phyloP scores from a whole-genome alignment of 2,113 vertebrate genomes.

The Tautogolabrus adspersus region DNA sequence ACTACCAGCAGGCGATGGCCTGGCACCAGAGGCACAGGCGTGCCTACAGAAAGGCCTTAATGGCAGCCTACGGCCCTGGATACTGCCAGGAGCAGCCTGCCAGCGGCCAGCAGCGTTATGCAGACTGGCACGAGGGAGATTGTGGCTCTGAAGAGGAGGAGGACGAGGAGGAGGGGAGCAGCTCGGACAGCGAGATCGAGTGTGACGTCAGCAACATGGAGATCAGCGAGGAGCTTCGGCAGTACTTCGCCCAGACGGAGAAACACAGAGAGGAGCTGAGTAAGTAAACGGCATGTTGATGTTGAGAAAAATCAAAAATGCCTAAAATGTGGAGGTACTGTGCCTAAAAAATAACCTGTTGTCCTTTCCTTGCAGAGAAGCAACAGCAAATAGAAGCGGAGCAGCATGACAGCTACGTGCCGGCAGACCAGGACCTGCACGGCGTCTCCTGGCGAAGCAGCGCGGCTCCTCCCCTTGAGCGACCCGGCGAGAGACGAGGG shows the following conservation, averaged over 20 bases:
- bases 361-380: slow-evolving; percentile 81
- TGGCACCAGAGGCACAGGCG: slow-evolving; percentile 89
- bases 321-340: too few species aligned
- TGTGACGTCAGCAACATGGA: slow-evolving; percentile 95
- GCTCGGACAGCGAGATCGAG: slow-evolving; percentile 84
- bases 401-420: slow-evolving; percentile 84
- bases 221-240: slow-evolving; percentile 94
- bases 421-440: slow-evolving; percentile 90
- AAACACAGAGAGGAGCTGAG: slow-evolving; percentile 90
- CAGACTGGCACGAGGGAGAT: slow-evolving; percentile 69
- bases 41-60: slow-evolving; percentile 88
- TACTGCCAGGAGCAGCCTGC: slow-evolving; percentile 33
- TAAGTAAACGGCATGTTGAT: slow-evolving; percentile 79
- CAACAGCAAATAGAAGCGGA: slow-evolving; percentile 91
- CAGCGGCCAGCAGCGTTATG: slow-evolving; percentile 48
- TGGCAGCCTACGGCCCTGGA: slow-evolving; percentile 70
- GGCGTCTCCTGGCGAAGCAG: slow-evolving; percentile 66
- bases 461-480: slow-evolving; percentile 84
- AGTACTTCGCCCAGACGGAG: slow-evolving; percentile 94
- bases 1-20: slow-evolving; percentile 90
- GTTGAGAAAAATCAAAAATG: background rate
- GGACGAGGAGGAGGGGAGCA: slow-evolving; percentile 64
- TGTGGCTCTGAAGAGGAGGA: slow-evolving; percentile 30
- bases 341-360: background rate
- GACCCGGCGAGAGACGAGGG: slow-evolving; percentile 87